Evolutionary conservation across 1,140 invertebrate genomes (phyloP), one percentile per base, ranked within the genome.

Genomic region (Drosophila orosa): DNA sequence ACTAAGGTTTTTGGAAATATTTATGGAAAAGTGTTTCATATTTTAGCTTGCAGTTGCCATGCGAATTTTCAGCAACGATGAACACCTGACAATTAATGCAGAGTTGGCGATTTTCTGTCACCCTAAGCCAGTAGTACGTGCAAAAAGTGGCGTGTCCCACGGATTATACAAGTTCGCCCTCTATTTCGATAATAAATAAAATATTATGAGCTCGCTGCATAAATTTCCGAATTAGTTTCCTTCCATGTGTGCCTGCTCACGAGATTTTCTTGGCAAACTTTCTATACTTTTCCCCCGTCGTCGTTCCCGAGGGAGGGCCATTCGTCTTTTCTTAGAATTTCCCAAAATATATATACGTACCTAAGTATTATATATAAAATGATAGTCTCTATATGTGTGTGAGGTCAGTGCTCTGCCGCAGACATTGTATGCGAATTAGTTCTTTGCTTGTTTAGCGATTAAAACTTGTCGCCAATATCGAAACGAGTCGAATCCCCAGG

Each of bases 261-360:
- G 77, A 80, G 80, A 80, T 77, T 81, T 82, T 81, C 79, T 78
- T 81, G 78, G 78, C 78, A 81, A 37, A 57, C 35, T 63, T 27
- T 56, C 10, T 27, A 47, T 19, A 29, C 15, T 37, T 55, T 25
- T 25, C 7, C 40, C 33, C n/a, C 37, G 37, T 29, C 40, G 25
- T 12, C 37, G 37, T 29, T 65, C 61, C 61, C 56, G 61, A 31
- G 61, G 57, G 61, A 60, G 27, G 55, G 56, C 22, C 24, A 44
- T 68, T 39, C 10, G 27, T 66, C 45, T 68, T 74, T 74, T 72
- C 56, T 42, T 63, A 72, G 50, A 62, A 78, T 63, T 82, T 68
- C 47, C 35, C 24, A 54, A 48, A 60, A 74, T 47, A 39, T 24
- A 6, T 25, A 48, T 45, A 15, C 6, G 3, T n/a, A 56, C 15